Conservation (phyloP, 2,797 vertebrate species). For the Pteronotus mesoamericanus region DNA sequence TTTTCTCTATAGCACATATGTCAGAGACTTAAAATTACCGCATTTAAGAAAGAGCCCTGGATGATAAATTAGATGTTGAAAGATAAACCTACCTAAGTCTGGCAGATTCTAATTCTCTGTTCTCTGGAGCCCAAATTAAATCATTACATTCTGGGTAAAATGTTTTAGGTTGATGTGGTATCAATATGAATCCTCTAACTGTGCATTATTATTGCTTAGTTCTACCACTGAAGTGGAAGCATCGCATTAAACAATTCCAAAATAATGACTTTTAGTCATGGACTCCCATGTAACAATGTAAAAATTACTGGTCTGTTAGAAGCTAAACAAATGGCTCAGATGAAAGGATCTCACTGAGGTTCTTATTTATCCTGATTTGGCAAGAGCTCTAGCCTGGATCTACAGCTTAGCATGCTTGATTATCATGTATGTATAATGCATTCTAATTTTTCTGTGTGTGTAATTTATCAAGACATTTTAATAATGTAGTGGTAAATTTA, state of each 20-base stretch:
- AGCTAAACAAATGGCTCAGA: neutral
- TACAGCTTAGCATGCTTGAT: neutral
- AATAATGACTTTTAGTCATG: neutral
- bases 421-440: neutral
- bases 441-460: neutral
- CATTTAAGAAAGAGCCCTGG: neutral
- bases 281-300: neutral
- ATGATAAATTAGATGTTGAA: neutral
- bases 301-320: neutral
- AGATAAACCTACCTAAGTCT: neutral
- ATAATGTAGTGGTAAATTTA: conserved; percentile 29
- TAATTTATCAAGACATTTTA: neutral
- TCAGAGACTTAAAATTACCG: neutral
- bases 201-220: conserved; percentile 37
- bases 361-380: neutral
- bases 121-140: neutral
- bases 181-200: conserved; percentile 15
- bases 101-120: conserved; percentile 18
- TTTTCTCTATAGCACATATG: neutral
- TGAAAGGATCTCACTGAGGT: neutral
- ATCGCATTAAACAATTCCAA: conserved; percentile 26
- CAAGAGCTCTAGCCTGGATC: neutral
- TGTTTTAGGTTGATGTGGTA: conserved; percentile 35
- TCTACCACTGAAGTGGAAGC: neutral
- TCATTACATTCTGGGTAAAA: neutral